A percentile compares a stretch with the other conserved stretches of the same genome.
Conservation (phyloP, 2,888 invertebrate genomes). For the Parnassius orleans region DNA sequence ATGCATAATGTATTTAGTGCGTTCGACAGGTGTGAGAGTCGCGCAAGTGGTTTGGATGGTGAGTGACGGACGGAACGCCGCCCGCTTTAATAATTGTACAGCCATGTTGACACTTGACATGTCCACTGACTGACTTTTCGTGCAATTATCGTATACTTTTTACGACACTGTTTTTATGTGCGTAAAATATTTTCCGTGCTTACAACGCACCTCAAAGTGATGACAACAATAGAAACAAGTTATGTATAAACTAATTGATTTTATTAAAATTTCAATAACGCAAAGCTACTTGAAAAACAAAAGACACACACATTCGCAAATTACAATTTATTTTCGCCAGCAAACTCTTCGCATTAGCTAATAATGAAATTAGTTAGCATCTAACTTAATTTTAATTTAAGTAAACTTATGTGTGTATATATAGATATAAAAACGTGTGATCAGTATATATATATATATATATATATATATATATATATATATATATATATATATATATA, state of each 20-base stretch:
- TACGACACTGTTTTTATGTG: not conserved
- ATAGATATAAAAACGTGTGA: no score
- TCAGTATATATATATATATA: no score
- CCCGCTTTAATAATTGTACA: slow-evolving; percentile 48
- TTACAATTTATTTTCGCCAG: not conserved
- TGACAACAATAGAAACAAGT: no score
- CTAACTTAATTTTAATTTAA: no score
- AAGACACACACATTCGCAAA: not conserved
- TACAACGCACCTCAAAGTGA: no score
- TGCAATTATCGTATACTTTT: slow-evolving; percentile 17
- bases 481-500: no score
- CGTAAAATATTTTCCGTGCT: not conserved
- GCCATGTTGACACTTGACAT: slow-evolving; percentile 41
- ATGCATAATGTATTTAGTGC: slow-evolving; percentile 38
- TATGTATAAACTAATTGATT: not conserved
- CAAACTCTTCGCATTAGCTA: not conserved
- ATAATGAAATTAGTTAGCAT: not conserved
- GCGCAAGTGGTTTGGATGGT: slow-evolving; percentile 49
- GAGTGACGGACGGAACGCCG: slow-evolving; percentile 45
- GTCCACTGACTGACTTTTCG: slow-evolving; percentile 28
- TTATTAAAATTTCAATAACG: not conserved
- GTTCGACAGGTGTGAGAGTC: slow-evolving; percentile 54
- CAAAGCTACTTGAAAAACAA: not conserved
- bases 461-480: no score
- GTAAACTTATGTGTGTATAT: not conserved